Percentiles rank a stretch among this genome's conserved stretches.
phyloP scores from a whole-genome alignment of 1,140 invertebrate genomes.

The Drosophila repletoides region DNA sequence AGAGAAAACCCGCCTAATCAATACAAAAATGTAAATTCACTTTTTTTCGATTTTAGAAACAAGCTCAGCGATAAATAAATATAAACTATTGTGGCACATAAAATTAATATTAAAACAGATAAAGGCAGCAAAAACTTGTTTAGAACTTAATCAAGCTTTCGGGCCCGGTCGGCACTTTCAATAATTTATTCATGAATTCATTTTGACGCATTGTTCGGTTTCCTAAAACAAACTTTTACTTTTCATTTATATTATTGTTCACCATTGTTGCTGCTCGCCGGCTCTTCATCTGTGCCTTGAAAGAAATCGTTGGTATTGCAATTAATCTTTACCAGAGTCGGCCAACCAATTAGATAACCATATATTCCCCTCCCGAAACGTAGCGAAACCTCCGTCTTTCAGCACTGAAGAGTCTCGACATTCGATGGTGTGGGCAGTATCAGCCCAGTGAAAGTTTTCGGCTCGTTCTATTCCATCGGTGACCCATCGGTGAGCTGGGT shows the following conservation, averaged over 20 bases:
- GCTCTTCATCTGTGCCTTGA: slow-evolving; percentile 15
- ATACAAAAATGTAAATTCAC: background rate
- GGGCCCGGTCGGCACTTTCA: background rate
- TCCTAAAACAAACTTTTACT: slow-evolving; percentile 71
- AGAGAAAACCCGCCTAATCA: slow-evolving; percentile 11
- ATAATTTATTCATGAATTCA: slow-evolving; percentile 71
- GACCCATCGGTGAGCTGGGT: slow-evolving; percentile 9
- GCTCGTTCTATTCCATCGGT: slow-evolving; percentile 65
- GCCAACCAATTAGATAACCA: slow-evolving; percentile 67
- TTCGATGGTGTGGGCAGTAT: slow-evolving; percentile 38
- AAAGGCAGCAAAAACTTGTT: slow-evolving; percentile 54
- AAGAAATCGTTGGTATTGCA: slow-evolving; percentile 63
- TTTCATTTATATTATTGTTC: slow-evolving; percentile 65
- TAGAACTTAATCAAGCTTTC: slow-evolving; percentile 46
- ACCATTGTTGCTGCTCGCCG: slow-evolving; percentile 33
- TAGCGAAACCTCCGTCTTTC: slow-evolving; percentile 5
- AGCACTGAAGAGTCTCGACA: background rate
- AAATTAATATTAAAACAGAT: slow-evolving; percentile 49
- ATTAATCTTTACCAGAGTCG: slow-evolving; percentile 57
- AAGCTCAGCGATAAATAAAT: background rate
- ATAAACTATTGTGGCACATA: slow-evolving; percentile 41
- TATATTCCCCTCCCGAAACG: slow-evolving; percentile 3
- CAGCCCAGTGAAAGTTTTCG: slow-evolving; percentile 49
- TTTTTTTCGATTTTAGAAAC: slow-evolving; percentile 1
- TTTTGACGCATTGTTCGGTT: slow-evolving; percentile 57